Conservation (phyloP, 2,113 vertebrate genomes). For the Syngnathus scovelli region DNA sequence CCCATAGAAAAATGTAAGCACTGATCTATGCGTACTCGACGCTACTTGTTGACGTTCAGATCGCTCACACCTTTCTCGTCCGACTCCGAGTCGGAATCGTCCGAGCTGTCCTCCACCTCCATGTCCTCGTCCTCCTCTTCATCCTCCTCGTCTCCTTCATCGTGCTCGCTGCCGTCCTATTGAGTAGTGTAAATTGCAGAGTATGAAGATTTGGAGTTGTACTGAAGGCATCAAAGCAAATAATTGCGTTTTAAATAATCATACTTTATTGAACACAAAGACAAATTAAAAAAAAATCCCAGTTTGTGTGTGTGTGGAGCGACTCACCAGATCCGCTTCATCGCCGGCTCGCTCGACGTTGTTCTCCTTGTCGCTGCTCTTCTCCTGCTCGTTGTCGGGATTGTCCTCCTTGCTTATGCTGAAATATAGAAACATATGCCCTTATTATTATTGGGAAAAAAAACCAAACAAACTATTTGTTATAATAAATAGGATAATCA, state of each 20-base stretch:
- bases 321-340: constrained; percentile 78
- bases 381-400: constrained; percentile 83
- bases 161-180: constrained; percentile 84
- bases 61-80: constrained; percentile 86
- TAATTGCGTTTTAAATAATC: no score
- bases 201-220: no score
- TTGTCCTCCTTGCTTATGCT: constrained; percentile 83
- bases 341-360: constrained; percentile 70
- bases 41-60: no score
- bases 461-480: not conserved
- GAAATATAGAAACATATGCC: constrained; percentile 22
- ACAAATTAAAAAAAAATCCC: no score
- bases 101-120: constrained; percentile 90
- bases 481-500: not conserved
- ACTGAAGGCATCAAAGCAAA: no score
- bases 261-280: no score
- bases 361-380: constrained; percentile 77
- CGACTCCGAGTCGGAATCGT: constrained; percentile 90
- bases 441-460: not conserved
- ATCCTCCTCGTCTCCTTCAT: constrained; percentile 87
- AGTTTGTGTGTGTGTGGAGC: not conserved
- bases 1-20: not conserved
- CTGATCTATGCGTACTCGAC: not conserved
- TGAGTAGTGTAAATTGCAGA: not conserved
- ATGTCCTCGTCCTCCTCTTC: constrained; percentile 92